phyloP scores from a whole-genome alignment of 1,140 invertebrate genomes.

The Holcopasites calliopsidis region DNA sequence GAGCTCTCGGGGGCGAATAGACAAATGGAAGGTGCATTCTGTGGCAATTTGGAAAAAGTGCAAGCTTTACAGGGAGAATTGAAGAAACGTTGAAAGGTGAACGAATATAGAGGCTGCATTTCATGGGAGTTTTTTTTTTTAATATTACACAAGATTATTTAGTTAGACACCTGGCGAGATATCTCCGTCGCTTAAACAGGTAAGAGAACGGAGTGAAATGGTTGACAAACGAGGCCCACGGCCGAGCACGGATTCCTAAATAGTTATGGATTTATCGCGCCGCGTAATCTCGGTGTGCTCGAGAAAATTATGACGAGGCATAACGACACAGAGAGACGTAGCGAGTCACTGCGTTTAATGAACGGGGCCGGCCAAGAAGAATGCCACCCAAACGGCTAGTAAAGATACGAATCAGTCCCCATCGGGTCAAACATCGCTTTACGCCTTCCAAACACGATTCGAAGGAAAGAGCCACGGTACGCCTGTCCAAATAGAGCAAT shows the following conservation, averaged over 20 bases:
- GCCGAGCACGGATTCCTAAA: slow-evolving; percentile 22
- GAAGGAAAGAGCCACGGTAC: too few species aligned
- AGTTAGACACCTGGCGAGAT: too few species aligned
- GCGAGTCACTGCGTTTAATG: slow-evolving; percentile 37
- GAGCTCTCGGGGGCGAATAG: neutral
- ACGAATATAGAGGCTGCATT: too few species aligned
- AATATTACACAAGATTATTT: too few species aligned
- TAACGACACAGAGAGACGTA: neutral
- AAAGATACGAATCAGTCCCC: neutral
- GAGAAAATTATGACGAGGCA: slow-evolving; percentile 30
- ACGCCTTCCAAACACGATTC: neutral
- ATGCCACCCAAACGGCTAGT: neutral
- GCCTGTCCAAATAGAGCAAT: neutral
- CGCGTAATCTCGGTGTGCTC: slow-evolving; percentile 17
- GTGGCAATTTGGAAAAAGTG: neutral
- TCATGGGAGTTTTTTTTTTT: too few species aligned
- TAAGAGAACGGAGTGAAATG: slow-evolving; percentile 10
- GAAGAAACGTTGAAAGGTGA: too few species aligned
- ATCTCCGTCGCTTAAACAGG: slow-evolving; percentile 1
- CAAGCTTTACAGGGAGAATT: too few species aligned
- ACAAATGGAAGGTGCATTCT: neutral
- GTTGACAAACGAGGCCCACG: slow-evolving; percentile 10
- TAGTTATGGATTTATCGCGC: slow-evolving; percentile 23
- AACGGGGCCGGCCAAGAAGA: neutral
- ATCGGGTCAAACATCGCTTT: neutral